Base-by-base conservation (phyloP, 2,888 invertebrate genomes). In the Latrodectus hesperus region DNA sequence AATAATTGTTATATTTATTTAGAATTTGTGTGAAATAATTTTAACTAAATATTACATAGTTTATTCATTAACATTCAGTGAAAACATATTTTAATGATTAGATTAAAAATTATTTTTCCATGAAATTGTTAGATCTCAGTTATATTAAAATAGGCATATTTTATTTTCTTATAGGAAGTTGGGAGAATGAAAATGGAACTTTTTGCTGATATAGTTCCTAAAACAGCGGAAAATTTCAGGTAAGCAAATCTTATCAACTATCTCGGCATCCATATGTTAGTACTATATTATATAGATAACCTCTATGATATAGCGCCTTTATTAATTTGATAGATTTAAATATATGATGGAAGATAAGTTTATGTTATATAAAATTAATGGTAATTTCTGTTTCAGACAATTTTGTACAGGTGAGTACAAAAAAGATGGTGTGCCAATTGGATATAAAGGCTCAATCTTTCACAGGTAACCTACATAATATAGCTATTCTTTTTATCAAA, bases 371-470 rank as follows among this genome's bases (percentile, higher is more conserved):
- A 22, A 22, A 22, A 22, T 22, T 22, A 22, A 22, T 22, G 22
- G 22, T 22, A 22, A 53, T 77, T 71, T 83, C 16, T 78, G 71
- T 91, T 90, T 11, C 90, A 95, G 99, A 88, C 99, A 99, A 92
- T 97, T 99, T 92, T 99, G 99, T 92, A 99, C 99, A 0, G 99
- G 99, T 14, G 99, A 99, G 93, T 97, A 96, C 92, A 95, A 96
- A 91, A 96, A 96, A 92, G 99, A 99, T 93, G 98, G 98, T 14
- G 97, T 99, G 0, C 98, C 99, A 0, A 94, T 98, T 76, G 99
- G 99, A 0, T 99, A 96, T 92, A 99, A 99, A 93, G 98, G 97
- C 76, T 96, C 97, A 1, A 96, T 96, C 91, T 99, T 99, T 92
- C 99, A 99, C 92, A 94, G 92, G 92, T 92, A 90, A 17, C 60